Evolutionary conservation across 2,888 invertebrate species (phyloP).

Genomic region (Gibbula magus): DNA sequence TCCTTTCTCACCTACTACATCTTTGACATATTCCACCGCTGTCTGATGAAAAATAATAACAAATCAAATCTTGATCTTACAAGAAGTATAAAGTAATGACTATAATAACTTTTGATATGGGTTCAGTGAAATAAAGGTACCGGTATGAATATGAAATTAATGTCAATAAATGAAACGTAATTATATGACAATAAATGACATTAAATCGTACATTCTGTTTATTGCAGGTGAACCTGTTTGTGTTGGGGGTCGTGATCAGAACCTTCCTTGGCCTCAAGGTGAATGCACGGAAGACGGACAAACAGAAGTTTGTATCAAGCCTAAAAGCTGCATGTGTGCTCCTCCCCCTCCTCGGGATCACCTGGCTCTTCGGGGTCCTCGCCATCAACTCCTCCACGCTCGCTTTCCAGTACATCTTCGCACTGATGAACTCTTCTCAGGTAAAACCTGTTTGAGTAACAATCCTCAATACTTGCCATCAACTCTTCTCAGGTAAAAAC

Average conservation of each 20-base stretch:
- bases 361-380: conserved; percentile 57
- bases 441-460: too few species aligned
- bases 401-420: conserved; percentile 57
- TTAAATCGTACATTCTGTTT: background rate
- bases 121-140: too few species aligned
- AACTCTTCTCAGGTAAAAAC: too few species aligned
- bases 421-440: conserved; percentile 58
- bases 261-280: conserved; percentile 42
- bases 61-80: too few species aligned
- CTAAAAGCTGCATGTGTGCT: conserved; percentile 50
- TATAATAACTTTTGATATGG: too few species aligned
- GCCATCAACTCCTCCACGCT: conserved; percentile 50
- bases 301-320: conserved; percentile 44
- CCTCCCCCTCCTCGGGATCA: conserved; percentile 57
- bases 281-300: conserved; percentile 40
- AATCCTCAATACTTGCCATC: too few species aligned
- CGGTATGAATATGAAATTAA: too few species aligned
- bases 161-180: too few species aligned
- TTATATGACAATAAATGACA: too few species aligned
- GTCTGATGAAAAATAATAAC: too few species aligned
- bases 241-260: conserved; percentile 40
- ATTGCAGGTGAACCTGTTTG: conserved; percentile 45
- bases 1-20: background rate
- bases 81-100: too few species aligned
- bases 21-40: too few species aligned